A percentile compares a stretch with the other conserved stretches of the same genome.
These are phyloP conservation scores for Zaprionus inermis DNA, from an alignment of 1,140 invertebrate genomes.

Conservation along the genomic window DNA sequence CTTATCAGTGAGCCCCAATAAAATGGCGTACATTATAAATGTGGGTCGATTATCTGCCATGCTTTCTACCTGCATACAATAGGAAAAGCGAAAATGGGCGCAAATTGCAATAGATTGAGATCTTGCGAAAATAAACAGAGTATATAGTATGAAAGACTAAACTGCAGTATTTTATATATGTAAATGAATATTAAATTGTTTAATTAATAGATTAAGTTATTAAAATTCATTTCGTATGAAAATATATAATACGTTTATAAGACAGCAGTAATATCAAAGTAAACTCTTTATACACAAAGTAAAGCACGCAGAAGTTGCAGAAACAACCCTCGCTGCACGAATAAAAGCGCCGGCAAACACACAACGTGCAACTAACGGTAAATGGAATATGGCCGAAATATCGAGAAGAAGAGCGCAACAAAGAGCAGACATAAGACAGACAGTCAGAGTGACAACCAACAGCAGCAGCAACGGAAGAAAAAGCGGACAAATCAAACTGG, in stretches of 20 bases:
- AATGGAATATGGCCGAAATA: conserved; percentile 64
- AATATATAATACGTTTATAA: background rate
- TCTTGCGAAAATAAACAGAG: background rate
- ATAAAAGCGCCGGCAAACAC: conserved; percentile 68
- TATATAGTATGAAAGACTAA: background rate
- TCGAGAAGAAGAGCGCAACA: conserved; percentile 36
- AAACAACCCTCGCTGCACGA: conserved; percentile 58
- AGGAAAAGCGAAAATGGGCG: background rate
- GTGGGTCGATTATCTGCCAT: background rate
- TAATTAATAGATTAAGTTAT: too few relatives aligned
- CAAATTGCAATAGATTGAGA: background rate
- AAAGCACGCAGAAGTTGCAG: conserved; percentile 2
- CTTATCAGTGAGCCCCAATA: conserved; percentile 22
- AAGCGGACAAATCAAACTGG: conserved; percentile 22
- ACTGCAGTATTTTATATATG: background rate
- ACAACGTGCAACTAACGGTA: conserved; percentile 17
- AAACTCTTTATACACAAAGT: background rate
- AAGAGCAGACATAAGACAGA: conserved; percentile 18
- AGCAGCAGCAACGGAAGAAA: background rate
- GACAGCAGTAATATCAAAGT: background rate
- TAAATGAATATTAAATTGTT: background rate
- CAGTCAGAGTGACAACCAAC: conserved; percentile 1
- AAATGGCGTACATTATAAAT: conserved; percentile 28
- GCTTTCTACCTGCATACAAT: background rate
- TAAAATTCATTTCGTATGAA: too few relatives aligned